These are phyloP conservation scores for Drosophila biarmipes DNA, from an alignment of 1,140 invertebrate species.

Conservation along the genomic window DNA sequence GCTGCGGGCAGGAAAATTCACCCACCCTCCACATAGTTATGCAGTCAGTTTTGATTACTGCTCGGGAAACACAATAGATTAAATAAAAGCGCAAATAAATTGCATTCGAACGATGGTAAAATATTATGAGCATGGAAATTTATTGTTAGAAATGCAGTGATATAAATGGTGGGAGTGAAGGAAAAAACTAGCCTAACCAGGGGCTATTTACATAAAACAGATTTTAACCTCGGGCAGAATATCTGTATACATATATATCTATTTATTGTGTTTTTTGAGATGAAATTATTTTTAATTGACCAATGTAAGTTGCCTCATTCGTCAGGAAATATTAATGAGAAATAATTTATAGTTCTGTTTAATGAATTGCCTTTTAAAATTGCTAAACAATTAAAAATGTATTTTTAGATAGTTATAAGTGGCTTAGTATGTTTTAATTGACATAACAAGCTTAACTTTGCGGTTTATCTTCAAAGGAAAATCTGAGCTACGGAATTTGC, in stretches of 20 bases:
- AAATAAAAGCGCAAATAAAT: conserved; percentile 47
- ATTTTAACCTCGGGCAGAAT: not conserved
- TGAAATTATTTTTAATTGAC: not conserved
- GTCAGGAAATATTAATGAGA: not conserved
- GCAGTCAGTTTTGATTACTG: conserved; percentile 52
- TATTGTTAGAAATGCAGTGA: not conserved
- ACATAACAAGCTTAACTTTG: not conserved
- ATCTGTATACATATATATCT: no score
- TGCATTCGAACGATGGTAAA: conserved; percentile 31
- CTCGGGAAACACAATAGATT: conserved; percentile 42
- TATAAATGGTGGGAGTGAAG: not conserved
- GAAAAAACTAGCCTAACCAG: not conserved
- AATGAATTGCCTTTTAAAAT: not conserved
- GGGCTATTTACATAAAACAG: not conserved
- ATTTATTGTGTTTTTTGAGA: not conserved
- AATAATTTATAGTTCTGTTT: not conserved
- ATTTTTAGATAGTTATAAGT: not conserved
- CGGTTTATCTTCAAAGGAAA: conserved; percentile 4
- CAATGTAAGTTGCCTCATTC: conserved; percentile 3
- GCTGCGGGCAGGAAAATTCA: conserved; percentile 10
- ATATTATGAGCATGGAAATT: conserved; percentile 15
- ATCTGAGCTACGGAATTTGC: conserved; percentile 4
- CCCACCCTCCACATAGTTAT: conserved; percentile 1
- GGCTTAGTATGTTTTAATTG: conserved; percentile 2
- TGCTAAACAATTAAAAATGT: not conserved